These are phyloP conservation scores for Dicerorhinus sumatrensis DNA, from an alignment of 2,113 vertebrate genomes.

Conservation along the genomic window DNA sequence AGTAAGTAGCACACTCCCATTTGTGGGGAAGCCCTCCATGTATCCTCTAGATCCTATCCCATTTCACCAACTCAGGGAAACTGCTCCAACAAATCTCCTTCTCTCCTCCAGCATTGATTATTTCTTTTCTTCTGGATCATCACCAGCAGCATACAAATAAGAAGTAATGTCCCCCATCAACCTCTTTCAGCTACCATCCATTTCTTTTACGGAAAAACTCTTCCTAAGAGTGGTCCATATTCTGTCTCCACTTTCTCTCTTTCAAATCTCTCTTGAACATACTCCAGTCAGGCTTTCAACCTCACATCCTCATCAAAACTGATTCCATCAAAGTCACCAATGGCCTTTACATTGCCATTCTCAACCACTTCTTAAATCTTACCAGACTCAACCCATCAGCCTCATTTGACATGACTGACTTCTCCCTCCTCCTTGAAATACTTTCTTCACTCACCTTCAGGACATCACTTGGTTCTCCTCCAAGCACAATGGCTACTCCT, in stretches of 20 bases:
- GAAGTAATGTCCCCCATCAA: neutral
- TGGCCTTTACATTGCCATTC: neutral
- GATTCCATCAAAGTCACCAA: neutral
- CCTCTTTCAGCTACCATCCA: neutral
- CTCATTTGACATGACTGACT: neutral
- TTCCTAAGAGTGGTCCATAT: neutral
- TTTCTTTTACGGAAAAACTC: neutral
- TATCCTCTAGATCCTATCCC: neutral
- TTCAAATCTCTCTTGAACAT: neutral
- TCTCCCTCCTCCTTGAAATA: neutral
- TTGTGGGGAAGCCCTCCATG: accelerated
- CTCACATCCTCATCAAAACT: neutral
- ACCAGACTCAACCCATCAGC: neutral
- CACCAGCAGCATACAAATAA: neutral
- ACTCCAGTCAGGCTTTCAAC: neutral
- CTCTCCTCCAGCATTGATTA: neutral
- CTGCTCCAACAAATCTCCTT: neutral
- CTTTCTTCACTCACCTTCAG: neutral
- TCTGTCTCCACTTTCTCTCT: neutral
- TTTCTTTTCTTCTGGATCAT: neutral
- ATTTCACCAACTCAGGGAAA: neutral
- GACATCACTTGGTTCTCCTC: neutral
- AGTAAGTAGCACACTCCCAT: neutral
- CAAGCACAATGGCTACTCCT: neutral
- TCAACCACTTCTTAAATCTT: neutral